Evolutionary conservation across 2,113 vertebrate genomes (phyloP).

Genomic region (Condylura cristata): DNA sequence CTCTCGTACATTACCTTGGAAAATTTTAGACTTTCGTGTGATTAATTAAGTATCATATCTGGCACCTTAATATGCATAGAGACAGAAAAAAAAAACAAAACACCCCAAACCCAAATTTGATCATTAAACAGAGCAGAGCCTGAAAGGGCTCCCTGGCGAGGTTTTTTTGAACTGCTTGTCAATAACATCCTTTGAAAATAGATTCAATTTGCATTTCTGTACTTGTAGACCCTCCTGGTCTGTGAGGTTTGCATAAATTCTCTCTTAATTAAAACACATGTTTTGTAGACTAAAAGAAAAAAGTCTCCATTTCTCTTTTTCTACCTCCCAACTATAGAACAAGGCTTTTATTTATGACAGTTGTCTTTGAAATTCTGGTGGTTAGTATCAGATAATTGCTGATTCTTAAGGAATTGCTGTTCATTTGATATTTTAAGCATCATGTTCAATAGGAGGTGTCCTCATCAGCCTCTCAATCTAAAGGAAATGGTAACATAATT

Average conservation of each 20-base stretch:
- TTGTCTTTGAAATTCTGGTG: conserved; percentile 4
- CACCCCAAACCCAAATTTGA: background rate
- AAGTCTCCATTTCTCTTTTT: background rate
- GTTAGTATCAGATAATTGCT: conserved; percentile 31
- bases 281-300: conserved; percentile 57
- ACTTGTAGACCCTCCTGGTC: conserved; percentile 60
- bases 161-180: conserved; percentile 67
- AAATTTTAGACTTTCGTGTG: conserved; percentile 54
- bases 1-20: conserved; percentile 51
- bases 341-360: background rate
- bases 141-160: conserved; percentile 61
- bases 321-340: conserved; percentile 3
- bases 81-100: background rate
- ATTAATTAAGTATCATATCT: conserved; percentile 62
- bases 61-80: conserved; percentile 42
- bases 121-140: conserved; percentile 46
- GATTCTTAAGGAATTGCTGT: background rate
- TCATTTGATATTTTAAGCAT: background rate
- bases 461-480: background rate
- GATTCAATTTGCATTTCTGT: conserved; percentile 70
- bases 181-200: conserved; percentile 72
- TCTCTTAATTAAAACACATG: conserved; percentile 63
- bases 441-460: background rate
- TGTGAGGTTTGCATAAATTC: conserved; percentile 63
- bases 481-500: background rate